Conservation (phyloP, 1,140 invertebrate genomes). For the Latrodectus geometricus region DNA sequence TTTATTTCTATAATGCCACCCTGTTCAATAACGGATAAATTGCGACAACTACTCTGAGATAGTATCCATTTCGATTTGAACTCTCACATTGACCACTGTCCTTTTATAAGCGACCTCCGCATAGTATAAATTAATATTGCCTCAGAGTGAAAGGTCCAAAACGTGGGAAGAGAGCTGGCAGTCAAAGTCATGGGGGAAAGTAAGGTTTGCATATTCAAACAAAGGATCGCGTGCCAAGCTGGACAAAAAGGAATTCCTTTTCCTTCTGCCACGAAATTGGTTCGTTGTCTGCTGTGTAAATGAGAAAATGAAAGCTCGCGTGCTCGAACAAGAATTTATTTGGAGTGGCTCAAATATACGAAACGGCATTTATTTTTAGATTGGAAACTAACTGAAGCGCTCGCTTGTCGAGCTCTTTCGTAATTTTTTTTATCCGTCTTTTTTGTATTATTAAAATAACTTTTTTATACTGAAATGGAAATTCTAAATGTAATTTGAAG, state of each 20-base stretch:
- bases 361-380: background rate
- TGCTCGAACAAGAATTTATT: background rate
- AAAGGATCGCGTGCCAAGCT: slow-evolving; percentile 42
- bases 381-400: background rate
- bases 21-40: background rate
- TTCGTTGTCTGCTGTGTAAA: background rate
- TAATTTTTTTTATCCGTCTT: too few species aligned
- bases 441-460: too few species aligned
- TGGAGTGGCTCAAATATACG: background rate
- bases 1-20: background rate
- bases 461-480: too few species aligned
- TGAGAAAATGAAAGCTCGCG: background rate
- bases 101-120: background rate
- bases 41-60: background rate
- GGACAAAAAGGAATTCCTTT: slow-evolving; percentile 37
- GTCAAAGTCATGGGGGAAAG: slow-evolving; percentile 25
- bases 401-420: too few species aligned
- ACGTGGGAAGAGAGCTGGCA: slow-evolving; percentile 8
- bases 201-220: slow-evolving; percentile 57
- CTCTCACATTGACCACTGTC: background rate
- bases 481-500: too few species aligned
- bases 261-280: slow-evolving; percentile 16
- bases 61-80: background rate
- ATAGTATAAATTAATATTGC: background rate
- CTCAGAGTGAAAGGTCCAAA: background rate